phyloP scores from a whole-genome alignment of 2,888 invertebrate genomes.

The Alviniconcha strummeri region DNA sequence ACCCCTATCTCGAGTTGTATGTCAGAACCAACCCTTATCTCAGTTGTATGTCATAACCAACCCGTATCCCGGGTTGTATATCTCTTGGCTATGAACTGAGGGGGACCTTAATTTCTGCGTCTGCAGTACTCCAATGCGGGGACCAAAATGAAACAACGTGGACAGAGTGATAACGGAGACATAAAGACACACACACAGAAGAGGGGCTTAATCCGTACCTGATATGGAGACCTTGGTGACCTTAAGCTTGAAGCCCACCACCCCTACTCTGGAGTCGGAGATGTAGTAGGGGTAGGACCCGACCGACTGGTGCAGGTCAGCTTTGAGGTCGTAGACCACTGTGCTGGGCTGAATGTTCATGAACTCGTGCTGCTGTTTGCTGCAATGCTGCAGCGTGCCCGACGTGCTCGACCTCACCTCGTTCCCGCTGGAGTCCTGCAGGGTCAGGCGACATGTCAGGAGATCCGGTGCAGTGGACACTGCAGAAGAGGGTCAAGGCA shows the following conservation, averaged over 20 bases:
- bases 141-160: too few species aligned
- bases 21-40: too few species aligned
- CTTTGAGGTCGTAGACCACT: not conserved
- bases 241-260: not conserved
- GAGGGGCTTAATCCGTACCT: not conserved
- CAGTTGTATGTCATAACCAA: too few species aligned
- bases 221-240: not conserved
- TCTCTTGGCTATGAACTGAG: too few species aligned
- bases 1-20: too few species aligned
- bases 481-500: not conserved
- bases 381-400: not conserved
- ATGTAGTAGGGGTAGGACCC: not conserved
- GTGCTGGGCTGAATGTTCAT: slow-evolving; percentile 2
- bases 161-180: too few species aligned
- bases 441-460: not conserved
- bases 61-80: too few species aligned
- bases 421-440: not conserved
- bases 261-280: not conserved
- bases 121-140: too few species aligned
- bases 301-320: not conserved
- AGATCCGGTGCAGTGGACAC: not conserved
- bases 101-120: too few species aligned
- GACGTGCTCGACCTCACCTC: not conserved
- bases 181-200: too few species aligned
- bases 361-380: slow-evolving; percentile 11